Evolutionary conservation across 2,797 vertebrate genomes (phyloP).

Genomic region (Lacerta viridis): DNA sequence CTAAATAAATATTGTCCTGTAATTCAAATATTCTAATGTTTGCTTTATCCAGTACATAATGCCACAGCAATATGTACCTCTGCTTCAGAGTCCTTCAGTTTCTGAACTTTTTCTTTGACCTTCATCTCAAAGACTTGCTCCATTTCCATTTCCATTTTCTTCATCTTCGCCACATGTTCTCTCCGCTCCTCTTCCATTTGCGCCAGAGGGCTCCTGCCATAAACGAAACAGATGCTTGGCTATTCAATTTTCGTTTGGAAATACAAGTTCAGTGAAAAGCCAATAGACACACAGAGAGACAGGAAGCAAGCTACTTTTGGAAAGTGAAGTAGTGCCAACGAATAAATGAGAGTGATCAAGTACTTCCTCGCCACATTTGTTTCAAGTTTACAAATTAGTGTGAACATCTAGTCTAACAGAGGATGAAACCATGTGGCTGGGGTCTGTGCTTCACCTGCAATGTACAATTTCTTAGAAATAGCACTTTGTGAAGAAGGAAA

Average conservation of each 20-base stretch:
- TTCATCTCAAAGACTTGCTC: constrained; percentile 99
- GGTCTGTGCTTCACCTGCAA: background rate
- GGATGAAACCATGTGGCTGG: background rate
- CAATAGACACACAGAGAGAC: constrained; percentile 49
- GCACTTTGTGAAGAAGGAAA: background rate
- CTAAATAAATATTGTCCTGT: background rate
- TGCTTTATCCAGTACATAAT: constrained; percentile 1
- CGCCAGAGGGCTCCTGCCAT: constrained; percentile 93
- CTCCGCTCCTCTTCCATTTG: constrained; percentile 99
- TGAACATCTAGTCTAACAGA: constrained; percentile 4
- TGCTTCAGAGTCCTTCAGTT: constrained; percentile 98
- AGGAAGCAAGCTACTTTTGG: constrained; percentile 15
- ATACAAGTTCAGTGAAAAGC: constrained; percentile 43
- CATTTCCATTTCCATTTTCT: constrained; percentile 99
- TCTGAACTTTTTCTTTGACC: constrained; percentile 99
- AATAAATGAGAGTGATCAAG: constrained; percentile 4
- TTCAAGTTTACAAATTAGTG: background rate
- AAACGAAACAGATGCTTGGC: constrained; percentile 58
- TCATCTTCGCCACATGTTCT: constrained; percentile 98
- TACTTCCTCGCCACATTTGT: background rate
- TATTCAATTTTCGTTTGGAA: constrained; percentile 44
- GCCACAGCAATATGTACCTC: constrained; percentile 84
- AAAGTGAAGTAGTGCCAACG: background rate
- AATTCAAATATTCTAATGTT: background rate
- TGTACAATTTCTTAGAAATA: constrained; percentile 10